These are phyloP conservation scores for Cydia pomonella DNA, from an alignment of 1,140 invertebrate genomes.

Conservation along the genomic window DNA sequence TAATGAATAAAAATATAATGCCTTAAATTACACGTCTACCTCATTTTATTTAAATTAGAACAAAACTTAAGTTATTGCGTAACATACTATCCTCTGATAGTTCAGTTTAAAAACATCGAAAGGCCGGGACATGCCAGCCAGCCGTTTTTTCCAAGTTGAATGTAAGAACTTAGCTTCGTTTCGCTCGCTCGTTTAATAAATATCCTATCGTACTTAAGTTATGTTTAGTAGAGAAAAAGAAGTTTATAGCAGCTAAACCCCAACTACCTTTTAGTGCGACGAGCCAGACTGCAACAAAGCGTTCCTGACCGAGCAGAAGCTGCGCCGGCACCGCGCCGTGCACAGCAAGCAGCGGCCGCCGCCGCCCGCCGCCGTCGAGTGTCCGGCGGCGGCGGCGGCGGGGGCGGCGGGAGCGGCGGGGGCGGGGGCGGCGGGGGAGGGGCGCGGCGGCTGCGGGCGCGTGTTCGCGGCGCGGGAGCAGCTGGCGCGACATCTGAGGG, in stretches of 20 bases:
- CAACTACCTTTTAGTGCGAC: slow-evolving; percentile 58
- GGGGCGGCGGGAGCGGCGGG: slow-evolving; percentile 52
- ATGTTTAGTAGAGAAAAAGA: too few relatives aligned
- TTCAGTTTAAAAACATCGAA: too few relatives aligned
- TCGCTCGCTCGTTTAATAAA: too few relatives aligned
- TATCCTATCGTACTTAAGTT: too few relatives aligned
- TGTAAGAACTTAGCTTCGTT: too few relatives aligned
- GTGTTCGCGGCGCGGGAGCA: slow-evolving; percentile 54
- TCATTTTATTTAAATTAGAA: too few relatives aligned
- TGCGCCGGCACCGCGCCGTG: slow-evolving; percentile 64
- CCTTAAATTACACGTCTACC: too few relatives aligned
- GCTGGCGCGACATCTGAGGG: slow-evolving; percentile 65
- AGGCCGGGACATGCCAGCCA: too few relatives aligned
- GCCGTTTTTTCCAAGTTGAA: too few relatives aligned
- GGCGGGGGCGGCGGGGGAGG: slow-evolving; percentile 47
- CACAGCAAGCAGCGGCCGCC: slow-evolving; percentile 55
- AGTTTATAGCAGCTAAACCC: background rate
- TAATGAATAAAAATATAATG: too few relatives aligned
- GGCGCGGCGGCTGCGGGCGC: slow-evolving; percentile 54
- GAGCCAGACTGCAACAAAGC: slow-evolving; percentile 70
- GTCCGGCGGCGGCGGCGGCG: slow-evolving; percentile 56
- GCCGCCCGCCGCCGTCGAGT: slow-evolving; percentile 51
- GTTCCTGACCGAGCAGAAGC: slow-evolving; percentile 67
- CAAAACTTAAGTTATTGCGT: too few relatives aligned
- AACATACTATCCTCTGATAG: too few relatives aligned